A percentile compares a stretch with the other conserved stretches of the same genome.
Evolutionary conservation across 2,113 vertebrate genomes (phyloP).

Genomic region (Gobius niger): DNA sequence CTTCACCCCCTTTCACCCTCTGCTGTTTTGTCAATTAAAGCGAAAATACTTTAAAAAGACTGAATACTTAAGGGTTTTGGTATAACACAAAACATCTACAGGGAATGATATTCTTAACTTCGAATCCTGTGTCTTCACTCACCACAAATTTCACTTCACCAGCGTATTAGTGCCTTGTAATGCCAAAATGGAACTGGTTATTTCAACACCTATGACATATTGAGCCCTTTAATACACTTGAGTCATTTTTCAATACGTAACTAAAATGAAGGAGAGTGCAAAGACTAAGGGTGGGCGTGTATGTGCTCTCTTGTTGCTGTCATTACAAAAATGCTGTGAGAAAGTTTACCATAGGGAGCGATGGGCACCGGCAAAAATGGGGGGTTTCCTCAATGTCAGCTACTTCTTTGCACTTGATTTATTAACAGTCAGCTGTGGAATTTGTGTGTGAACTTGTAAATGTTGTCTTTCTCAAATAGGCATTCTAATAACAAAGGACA

Average conservation of each 20-base stretch:
- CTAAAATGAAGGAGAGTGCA: conserved; percentile 15
- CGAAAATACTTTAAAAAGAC: too few relatives aligned
- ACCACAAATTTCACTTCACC: conserved; percentile 3
- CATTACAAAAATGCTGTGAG: conserved; percentile 46
- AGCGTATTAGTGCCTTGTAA: not conserved
- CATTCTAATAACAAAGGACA: conserved; percentile 2
- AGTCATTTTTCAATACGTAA: conserved; percentile 48
- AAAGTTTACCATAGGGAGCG: conserved; percentile 34
- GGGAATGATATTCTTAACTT: not conserved
- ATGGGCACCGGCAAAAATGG: conserved; percentile 18
- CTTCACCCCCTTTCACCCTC: too few relatives aligned
- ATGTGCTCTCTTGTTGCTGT: conserved; percentile 37
- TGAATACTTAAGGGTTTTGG: too few relatives aligned
- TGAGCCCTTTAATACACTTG: conserved; percentile 39
- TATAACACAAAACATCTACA: too few relatives aligned
- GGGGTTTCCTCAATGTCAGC: conserved; percentile 43
- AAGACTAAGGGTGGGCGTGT: conserved; percentile 10
- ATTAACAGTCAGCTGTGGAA: conserved; percentile 48
- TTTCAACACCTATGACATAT: conserved; percentile 66
- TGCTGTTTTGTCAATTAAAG: too few relatives aligned
- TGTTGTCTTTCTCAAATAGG: not conserved
- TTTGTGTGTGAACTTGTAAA: conserved; percentile 2
- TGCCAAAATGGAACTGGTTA: conserved; percentile 33
- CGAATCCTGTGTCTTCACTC: conserved; percentile 5
- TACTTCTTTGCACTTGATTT: conserved; percentile 41